Conservation (phyloP, 2,888 invertebrate species). For the Hirudinaria manillensis region DNA sequence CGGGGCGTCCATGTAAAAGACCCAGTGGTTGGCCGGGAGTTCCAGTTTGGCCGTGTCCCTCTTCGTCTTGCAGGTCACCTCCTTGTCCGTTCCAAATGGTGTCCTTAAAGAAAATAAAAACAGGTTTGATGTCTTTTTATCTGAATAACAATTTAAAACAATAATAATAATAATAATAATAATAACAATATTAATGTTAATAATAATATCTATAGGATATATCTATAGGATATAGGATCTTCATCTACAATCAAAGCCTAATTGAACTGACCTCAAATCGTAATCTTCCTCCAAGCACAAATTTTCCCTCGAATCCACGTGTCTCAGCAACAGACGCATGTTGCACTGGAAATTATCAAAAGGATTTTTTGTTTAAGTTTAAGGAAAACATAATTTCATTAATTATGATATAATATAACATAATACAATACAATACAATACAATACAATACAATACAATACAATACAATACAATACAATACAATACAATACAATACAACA, state of each 20-base stretch:
- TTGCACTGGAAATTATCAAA: conserved; percentile 12
- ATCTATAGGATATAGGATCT: not conserved
- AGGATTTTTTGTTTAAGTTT: too few relatives aligned
- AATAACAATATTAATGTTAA: too few relatives aligned
- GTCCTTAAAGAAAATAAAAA: not conserved
- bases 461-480: too few relatives aligned
- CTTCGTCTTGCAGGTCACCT: conserved; percentile 17
- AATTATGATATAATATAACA: not conserved
- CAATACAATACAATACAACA: too few relatives aligned
- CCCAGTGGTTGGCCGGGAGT: conserved; percentile 16
- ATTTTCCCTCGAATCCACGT: conserved; percentile 13
- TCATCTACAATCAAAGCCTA: not conserved
- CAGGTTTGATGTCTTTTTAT: too few relatives aligned
- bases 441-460: too few relatives aligned
- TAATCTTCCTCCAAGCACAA: conserved; percentile 21
- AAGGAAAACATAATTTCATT: not conserved
- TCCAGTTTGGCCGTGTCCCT: not conserved
- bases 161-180: too few relatives aligned
- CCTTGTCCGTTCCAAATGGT: conserved; percentile 2
- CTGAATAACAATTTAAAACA: too few relatives aligned
- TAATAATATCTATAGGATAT: not conserved
- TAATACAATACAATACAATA: not conserved
- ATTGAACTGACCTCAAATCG: not conserved
- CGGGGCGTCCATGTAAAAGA: conserved; percentile 14
- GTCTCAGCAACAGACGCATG: conserved; percentile 10